Evolutionary conservation across 2,888 invertebrate genomes (phyloP), one percentile per base, ranked within the genome.

Genomic region (Thymelicus acteon): DNA sequence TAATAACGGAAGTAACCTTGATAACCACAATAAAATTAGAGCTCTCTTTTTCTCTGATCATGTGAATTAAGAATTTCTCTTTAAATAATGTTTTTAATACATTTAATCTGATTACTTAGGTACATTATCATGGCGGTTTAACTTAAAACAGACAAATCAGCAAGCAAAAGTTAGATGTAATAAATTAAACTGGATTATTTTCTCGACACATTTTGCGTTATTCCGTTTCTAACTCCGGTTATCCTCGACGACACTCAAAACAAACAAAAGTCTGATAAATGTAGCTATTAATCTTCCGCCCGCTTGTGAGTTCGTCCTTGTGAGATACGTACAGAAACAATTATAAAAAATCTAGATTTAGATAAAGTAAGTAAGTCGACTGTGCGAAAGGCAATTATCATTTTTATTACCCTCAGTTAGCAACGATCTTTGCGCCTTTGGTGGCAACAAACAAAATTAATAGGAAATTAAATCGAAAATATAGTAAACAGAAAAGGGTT

Each of bases 181-280:
- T 88, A 86, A 85, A 85, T 88, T 85, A 85, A 85, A 87, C 85
- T 84, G 87, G 87, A 88, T 89, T 89, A 88, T 87, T 84, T 85
- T 84, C 82, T 84, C 76, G 79, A 84, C 86, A 85, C 85, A 86
- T 87, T 86, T 83, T 76, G 85, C 78, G 82, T 87, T 85, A 85
- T 87, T 84, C 89, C 60, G 19, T 15, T 40, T 60, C 89, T 88
- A 88, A 89, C 88, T 88, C 89, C 84, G 85, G 86, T 84, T 87
- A 87, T 88, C 84, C 85, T 80, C 85, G 85, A 85, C 85, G 88
- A 87, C 89, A 87, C 86, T 90, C 87, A 89, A 88, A 90, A 89
- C 90, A 90, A 89, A 88, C 89, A 89, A 87, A 90, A 89, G 87
- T 88, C 89, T 89, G 90, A 90, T 89, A 89, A 90, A 90, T 90